Conservation (phyloP, 1,140 invertebrate species). For the Papilio dardanus region DNA sequence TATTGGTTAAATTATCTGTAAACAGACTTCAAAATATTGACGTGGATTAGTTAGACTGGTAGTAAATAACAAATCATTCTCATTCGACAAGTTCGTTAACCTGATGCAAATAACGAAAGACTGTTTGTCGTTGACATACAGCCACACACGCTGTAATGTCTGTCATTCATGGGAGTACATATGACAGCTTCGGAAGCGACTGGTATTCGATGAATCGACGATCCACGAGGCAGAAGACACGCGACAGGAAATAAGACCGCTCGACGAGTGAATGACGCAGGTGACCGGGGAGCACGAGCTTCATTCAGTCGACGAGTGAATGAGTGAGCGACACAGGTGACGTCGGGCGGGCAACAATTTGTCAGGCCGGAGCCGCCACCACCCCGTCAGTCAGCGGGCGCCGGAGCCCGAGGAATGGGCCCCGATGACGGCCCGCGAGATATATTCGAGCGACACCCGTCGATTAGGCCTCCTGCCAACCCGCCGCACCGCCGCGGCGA, state of each 20-base stretch:
- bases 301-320: constrained; percentile 41
- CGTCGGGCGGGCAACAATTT: constrained; percentile 71
- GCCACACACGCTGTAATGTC: neutral
- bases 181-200: constrained; percentile 16
- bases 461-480: constrained; percentile 79
- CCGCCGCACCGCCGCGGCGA: constrained; percentile 56
- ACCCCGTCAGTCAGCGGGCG: constrained; percentile 69
- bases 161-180: constrained; percentile 1
- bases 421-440: constrained; percentile 70
- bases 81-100: neutral
- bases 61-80: neutral
- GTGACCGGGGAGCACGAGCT: constrained; percentile 6
- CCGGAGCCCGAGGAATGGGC: constrained; percentile 69
- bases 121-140: neutral
- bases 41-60: neutral
- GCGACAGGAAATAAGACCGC: constrained; percentile 27
- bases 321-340: constrained; percentile 53
- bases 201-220: constrained; percentile 2
- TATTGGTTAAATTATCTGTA: constrained; percentile 38
- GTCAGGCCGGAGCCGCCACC: constrained; percentile 63
- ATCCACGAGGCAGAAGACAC: constrained; percentile 15
- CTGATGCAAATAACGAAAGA: neutral
- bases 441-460: constrained; percentile 65
- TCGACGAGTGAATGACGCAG: constrained; percentile 23
- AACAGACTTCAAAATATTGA: neutral